phyloP scores from a whole-genome alignment of 2,113 vertebrate genomes.

The Colinus virginianus region DNA sequence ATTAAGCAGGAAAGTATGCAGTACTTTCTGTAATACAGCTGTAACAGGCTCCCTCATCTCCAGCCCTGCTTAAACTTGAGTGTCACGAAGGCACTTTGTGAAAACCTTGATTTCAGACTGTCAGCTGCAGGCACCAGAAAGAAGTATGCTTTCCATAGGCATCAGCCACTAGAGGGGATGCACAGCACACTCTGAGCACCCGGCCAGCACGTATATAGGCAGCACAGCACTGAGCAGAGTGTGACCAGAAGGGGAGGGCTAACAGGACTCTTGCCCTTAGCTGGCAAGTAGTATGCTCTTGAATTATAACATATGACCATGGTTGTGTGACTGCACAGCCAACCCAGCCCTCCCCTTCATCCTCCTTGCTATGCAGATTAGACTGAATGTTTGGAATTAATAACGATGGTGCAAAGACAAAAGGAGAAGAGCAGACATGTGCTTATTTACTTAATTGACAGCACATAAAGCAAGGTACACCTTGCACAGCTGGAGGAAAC shows the following conservation, averaged over 20 bases:
- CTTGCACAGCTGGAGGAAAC: conserved; percentile 27
- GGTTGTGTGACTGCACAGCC: not conserved
- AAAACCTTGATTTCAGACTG: not conserved
- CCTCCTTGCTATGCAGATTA: not conserved
- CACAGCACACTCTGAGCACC: not conserved
- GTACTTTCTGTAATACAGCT: not conserved
- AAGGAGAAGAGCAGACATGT: not conserved
- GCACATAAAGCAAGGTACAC: not conserved
- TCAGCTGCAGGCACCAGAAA: not conserved
- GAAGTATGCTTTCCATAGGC: not conserved
- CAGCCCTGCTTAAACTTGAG: not conserved
- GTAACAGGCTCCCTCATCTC: not conserved
- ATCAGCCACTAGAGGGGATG: conserved; percentile 37
- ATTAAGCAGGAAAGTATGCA: not conserved
- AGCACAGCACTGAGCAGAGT: not conserved
- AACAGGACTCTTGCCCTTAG: not conserved
- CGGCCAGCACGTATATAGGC: not conserved
- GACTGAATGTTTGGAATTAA: conserved; percentile 12
- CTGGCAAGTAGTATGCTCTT: not conserved
- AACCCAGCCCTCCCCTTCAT: not conserved
- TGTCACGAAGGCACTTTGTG: not conserved
- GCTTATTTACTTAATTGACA: conserved; percentile 18
- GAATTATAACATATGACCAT: not conserved
- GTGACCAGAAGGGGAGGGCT: not conserved
- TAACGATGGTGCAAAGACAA: conserved; percentile 1